Base-by-base conservation (phyloP, 2,797 vertebrate species). In the Scolopax bukidnonensis region DNA sequence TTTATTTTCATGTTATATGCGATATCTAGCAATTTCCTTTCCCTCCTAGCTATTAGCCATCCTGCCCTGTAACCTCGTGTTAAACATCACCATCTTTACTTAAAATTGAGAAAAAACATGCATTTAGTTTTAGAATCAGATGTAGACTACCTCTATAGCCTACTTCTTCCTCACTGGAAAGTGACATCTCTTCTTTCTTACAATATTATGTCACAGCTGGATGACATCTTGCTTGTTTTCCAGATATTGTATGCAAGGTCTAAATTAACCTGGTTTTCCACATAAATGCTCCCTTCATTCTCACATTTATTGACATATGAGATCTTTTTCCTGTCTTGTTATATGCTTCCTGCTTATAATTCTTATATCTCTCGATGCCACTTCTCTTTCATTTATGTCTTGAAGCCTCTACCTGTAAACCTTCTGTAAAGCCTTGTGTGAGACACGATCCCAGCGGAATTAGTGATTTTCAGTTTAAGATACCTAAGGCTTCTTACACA, bases 1-100 rank as follows among this genome's bases (percentile, higher is more conserved):
- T 83, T 94, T 83, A 75, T 60, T 84, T 91, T 93, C 45, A 78
- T 65, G 18, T 74, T 74, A 25, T 3, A 36, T 19, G 15, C 48
- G 71, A 91, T 77, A 54, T 36, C 40, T 50, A 71, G 71, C 43
- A 80, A 87, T 94, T 94, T 78, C 45, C 45, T 86, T 93, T 81
- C 30, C 41, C 27, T 94, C 61, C 23, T 60, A 71, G 53, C 57
- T 84, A 47, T 89, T 92, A 92, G 53, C 57, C 18, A 61, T 36
- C 41, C 40, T 90, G 57, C 11, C 65, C 48, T 80, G 64, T 76
- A 82, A 61, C n/a, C 24, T 21, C 1, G 0, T n/a, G 15, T 24
- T 92, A 11, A 63, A 40, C 85, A 80, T 77, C 75, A 63, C 25
- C 33, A 30, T 68, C 57, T 90, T 84, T 78, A 75, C 68, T 80